Evolutionary conservation across 2,888 invertebrate genomes (phyloP).

Genomic region (Myathropa florea): DNA sequence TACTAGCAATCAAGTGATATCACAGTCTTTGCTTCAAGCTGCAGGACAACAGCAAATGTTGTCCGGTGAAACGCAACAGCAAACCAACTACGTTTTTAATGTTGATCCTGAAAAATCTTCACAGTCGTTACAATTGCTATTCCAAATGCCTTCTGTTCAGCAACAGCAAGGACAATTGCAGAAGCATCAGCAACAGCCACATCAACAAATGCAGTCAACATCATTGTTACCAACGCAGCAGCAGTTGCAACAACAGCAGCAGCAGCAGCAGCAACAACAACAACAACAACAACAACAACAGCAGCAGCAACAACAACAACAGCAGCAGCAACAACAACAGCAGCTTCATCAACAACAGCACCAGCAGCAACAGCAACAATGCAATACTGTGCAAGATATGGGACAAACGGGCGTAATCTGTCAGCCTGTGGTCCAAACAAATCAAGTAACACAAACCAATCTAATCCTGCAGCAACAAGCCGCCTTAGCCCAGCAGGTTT

Average conservation of each 20-base stretch:
- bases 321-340: constrained; percentile 74
- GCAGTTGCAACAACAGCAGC: constrained; percentile 71
- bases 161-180: constrained; percentile 72
- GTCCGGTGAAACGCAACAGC: constrained; percentile 75
- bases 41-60: constrained; percentile 75
- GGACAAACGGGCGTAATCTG: constrained; percentile 57
- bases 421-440: constrained; percentile 75
- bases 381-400: constrained; percentile 60
- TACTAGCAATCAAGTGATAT: constrained; percentile 31
- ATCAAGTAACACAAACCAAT: constrained; percentile 78
- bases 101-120: constrained; percentile 80
- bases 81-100: constrained; percentile 80
- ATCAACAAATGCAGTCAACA: constrained; percentile 67
- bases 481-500: constrained; percentile 75
- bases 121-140: constrained; percentile 79
- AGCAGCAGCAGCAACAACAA: constrained; percentile 75
- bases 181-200: constrained; percentile 65
- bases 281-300: constrained; percentile 74
- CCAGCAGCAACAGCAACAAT: constrained; percentile 75
- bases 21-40: constrained; percentile 59
- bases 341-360: constrained; percentile 75
- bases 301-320: constrained; percentile 73
- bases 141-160: constrained; percentile 78
- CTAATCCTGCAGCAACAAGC: constrained; percentile 77
- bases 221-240: constrained; percentile 62